These are phyloP conservation scores for Epizoanthus stellaris DNA, from an alignment of 92 coral and sea anemone species.

Conservation along the genomic window DNA sequence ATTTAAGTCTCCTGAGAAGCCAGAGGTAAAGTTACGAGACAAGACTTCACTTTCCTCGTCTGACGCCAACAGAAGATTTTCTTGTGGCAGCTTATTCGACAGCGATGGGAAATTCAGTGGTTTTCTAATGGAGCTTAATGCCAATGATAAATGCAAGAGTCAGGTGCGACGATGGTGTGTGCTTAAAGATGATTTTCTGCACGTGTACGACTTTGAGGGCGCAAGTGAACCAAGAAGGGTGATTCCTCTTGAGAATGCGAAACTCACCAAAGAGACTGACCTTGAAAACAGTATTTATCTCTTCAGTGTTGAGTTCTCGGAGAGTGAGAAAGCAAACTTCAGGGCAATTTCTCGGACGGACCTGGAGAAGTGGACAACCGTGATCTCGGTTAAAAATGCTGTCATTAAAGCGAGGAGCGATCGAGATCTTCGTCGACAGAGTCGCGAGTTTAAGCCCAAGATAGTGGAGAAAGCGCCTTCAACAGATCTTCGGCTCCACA, in stretches of 20 bases:
- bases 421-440: slow-evolving; percentile 54
- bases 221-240: slow-evolving; percentile 58
- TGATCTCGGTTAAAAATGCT: slow-evolving; percentile 81
- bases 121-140: slow-evolving; percentile 81
- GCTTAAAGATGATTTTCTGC: slow-evolving; percentile 69
- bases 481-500: not conserved
- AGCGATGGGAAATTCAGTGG: slow-evolving; percentile 91
- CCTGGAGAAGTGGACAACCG: slow-evolving; percentile 93
- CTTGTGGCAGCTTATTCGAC: slow-evolving; percentile 88
- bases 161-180: slow-evolving; percentile 97
- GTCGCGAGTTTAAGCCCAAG: slow-evolving; percentile 29
- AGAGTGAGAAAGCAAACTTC: slow-evolving; percentile 64
- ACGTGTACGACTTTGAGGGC: slow-evolving; percentile 76
- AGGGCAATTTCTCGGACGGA: slow-evolving; percentile 85
- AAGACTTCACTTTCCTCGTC: slow-evolving; percentile 3
- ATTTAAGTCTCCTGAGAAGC: slow-evolving; percentile 77
- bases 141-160: slow-evolving; percentile 76
- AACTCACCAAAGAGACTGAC: slow-evolving; percentile 70
- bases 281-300: slow-evolving; percentile 62
- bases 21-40: slow-evolving; percentile 72
- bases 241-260: slow-evolving; percentile 65
- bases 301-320: slow-evolving; percentile 78
- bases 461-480: slow-evolving; percentile 51
- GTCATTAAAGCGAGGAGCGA: slow-evolving; percentile 77
- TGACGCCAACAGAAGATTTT: slow-evolving; percentile 63